Evolutionary conservation across 2,113 vertebrate species (phyloP).

Genomic region (Odocoileus virginianus): DNA sequence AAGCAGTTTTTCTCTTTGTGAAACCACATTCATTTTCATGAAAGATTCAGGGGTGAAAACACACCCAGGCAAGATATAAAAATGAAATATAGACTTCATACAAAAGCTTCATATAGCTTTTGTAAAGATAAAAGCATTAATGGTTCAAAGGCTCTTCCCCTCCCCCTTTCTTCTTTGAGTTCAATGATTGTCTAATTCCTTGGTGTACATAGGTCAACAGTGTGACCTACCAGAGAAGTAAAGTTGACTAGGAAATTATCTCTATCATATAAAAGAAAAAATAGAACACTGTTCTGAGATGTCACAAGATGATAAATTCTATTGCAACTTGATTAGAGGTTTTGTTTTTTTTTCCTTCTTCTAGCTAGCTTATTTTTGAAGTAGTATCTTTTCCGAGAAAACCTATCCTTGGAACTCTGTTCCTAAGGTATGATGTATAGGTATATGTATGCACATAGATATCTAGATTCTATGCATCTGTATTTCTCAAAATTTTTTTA

Average conservation of each 20-base stretch:
- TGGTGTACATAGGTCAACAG: not conserved
- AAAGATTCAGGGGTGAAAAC: not conserved
- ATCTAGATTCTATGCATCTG: not conserved
- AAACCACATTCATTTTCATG: slow-evolving; percentile 33
- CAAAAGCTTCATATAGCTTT: not conserved
- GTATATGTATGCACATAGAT: not conserved
- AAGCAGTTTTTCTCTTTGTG: slow-evolving; percentile 32
- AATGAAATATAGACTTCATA: not conserved
- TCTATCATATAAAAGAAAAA: slow-evolving; percentile 4
- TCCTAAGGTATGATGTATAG: not conserved
- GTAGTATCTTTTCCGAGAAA: not conserved
- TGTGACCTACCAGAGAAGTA: not conserved
- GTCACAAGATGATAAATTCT: not conserved
- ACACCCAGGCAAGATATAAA: not conserved
- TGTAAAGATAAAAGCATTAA: slow-evolving; percentile 33
- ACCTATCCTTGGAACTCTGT: not conserved
- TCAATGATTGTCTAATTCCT: not conserved
- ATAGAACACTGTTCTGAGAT: not conserved
- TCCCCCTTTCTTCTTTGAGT: not conserved
- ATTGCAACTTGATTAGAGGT: not conserved
- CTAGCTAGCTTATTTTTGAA: not conserved
- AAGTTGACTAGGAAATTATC: not conserved
- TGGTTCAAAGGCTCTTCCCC: slow-evolving; percentile 14
- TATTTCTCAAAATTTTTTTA: not conserved
- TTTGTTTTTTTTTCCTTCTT: not conserved